These are phyloP conservation scores for Oophaga sylvatica DNA, from an alignment of 2,797 vertebrate genomes.

Conservation along the genomic window DNA sequence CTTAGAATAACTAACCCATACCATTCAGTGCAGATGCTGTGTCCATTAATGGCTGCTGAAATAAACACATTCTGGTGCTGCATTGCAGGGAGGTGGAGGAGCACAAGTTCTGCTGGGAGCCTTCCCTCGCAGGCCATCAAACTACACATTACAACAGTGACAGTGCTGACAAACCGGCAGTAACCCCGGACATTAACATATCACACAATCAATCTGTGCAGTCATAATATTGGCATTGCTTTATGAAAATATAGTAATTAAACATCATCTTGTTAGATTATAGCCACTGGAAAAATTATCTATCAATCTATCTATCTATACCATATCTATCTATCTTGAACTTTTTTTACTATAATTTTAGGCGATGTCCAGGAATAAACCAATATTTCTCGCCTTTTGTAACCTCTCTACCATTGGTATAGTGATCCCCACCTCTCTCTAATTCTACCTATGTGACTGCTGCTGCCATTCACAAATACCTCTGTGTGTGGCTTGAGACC, in stretches of 20 bases:
- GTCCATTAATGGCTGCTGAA: background rate
- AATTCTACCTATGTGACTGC: no score
- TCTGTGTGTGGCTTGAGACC: no score
- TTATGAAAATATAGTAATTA: no score
- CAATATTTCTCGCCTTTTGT: no score
- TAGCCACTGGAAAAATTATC: no score
- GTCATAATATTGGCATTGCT: background rate
- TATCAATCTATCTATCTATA: background rate
- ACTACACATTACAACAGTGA: conserved; percentile 36
- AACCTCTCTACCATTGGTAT: no score
- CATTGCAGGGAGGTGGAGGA: conserved; percentile 52
- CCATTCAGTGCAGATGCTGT: background rate
- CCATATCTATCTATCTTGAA: background rate
- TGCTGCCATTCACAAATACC: no score
- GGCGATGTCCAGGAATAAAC: no score
- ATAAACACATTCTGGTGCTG: conserved; percentile 28
- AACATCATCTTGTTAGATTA: no score
- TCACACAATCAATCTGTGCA: background rate
- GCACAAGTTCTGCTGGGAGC: conserved; percentile 21
- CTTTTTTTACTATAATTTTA: no score
- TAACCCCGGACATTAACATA: background rate
- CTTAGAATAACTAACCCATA: background rate
- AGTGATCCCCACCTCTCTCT: no score
- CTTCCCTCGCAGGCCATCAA: conserved; percentile 21
- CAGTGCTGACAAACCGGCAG: conserved; percentile 40